Percentiles rank a stretch among this genome's conserved stretches.
These are phyloP conservation scores for Epistrophella euchroma DNA, from an alignment of 2,888 invertebrate species.

Conservation along the genomic window DNA sequence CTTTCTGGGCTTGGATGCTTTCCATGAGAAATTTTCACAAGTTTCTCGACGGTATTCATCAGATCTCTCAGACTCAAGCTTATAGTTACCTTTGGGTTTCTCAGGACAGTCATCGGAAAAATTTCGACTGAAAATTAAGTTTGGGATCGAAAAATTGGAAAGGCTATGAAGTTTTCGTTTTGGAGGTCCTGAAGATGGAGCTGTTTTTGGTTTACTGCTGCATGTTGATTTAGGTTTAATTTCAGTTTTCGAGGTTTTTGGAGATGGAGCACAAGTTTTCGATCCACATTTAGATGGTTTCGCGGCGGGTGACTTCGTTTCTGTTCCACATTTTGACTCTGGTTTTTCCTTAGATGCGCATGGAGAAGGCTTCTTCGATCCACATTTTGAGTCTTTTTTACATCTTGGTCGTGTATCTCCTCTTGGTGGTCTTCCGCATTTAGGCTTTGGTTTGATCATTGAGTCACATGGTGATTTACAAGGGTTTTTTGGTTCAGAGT, in stretches of 20 bases:
- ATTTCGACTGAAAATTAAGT: background rate
- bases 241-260: background rate
- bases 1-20: background rate
- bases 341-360: background rate
- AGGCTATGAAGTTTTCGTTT: slow-evolving; percentile 26
- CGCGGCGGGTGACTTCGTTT: background rate
- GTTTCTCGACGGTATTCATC: slow-evolving; percentile 23
- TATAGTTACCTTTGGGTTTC: background rate
- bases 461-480: background rate
- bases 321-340: slow-evolving; percentile 25
- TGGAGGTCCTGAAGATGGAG: background rate
- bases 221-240: background rate
- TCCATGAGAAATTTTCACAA: slow-evolving; percentile 44
- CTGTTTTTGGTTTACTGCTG: background rate
- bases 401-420: slow-evolving; percentile 14
- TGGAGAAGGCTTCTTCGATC: background rate
- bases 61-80: background rate
- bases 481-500: background rate
- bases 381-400: slow-evolving; percentile 19
- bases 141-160: background rate
- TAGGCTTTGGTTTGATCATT: background rate
- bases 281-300: background rate
- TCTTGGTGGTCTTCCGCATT: slow-evolving; percentile 16
- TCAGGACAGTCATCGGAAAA: slow-evolving; percentile 29
- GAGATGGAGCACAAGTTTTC: slow-evolving; percentile 76